Percentiles rank a stretch among this genome's conserved stretches.
phyloP scores from a whole-genome alignment of 2,888 invertebrate species.

The Megalurothrips usitatus region DNA sequence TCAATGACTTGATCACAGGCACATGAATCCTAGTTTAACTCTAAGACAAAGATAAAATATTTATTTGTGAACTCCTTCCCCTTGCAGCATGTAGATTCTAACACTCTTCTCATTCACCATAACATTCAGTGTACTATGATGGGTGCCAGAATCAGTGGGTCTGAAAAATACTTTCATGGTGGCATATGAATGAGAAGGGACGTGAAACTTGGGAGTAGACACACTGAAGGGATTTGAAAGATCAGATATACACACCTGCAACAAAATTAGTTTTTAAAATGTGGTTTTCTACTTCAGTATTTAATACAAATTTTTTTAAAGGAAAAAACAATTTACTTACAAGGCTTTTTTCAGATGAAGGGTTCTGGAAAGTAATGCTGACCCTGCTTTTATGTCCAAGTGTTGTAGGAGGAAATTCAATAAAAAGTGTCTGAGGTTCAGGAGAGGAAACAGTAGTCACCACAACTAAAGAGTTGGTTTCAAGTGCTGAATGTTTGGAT shows the following conservation, averaged over 20 bases:
- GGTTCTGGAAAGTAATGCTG: background rate
- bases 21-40: background rate
- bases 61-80: background rate
- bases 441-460: background rate
- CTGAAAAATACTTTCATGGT: background rate
- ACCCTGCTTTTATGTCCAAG: background rate
- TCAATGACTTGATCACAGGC: background rate
- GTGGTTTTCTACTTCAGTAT: background rate
- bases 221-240: constrained; percentile 1
- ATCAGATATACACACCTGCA: background rate
- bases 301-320: background rate
- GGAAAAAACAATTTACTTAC: background rate
- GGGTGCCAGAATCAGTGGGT: background rate
- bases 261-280: background rate
- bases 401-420: background rate
- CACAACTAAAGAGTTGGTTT: background rate
- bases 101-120: background rate
- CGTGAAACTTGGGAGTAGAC: background rate
- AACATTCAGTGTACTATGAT: background rate
- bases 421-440: background rate
- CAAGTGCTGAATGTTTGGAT: background rate
- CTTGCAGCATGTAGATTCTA: background rate
- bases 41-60: background rate
- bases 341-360: background rate
- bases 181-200: background rate